Evolutionary conservation across 2,113 vertebrate species (phyloP), one percentile per base, ranked within the genome.

Genomic region (Rhodinocichla rosea): DNA sequence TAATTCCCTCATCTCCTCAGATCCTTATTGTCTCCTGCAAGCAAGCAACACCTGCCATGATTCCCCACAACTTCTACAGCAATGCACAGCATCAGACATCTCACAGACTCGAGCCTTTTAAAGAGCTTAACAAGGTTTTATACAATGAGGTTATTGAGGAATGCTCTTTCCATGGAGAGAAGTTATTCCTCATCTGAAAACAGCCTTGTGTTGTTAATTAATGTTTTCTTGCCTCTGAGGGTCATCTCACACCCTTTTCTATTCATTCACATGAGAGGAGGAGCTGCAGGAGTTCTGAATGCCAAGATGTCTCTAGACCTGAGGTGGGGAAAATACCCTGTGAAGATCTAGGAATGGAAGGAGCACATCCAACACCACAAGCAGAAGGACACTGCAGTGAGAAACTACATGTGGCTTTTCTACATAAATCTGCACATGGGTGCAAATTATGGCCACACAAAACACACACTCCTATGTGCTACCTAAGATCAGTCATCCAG

Each of bases 91-190:
- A 78, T 42, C 42, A 50, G 39, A 23, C 42, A 85, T 37, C 59
- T 79, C 67, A 57, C 11, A 69, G 45, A 39, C 49, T 77, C 0
- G 0, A 90, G 24, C 68, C 33, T 82, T 67, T 65, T 49, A 82
- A 93, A 90, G 60, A 91, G 86, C 50, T 96, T 95, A 96, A 89
- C 64, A 93, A 70, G 49, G 88, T 30, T 96, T 84, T 62, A 62
- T 62, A 33, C 62, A 95, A 86, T 64, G 17, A 70, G 26, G 39
- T 89, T 60, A 24, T 19, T 56, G 52, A 97, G 76, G 64, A 96
- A 94, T 89, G 89, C n/a, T 85, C 86, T 96, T 96, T 94, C 94
- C 70, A 88, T 37, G 87, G 77, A 95, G 47, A 56, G 13, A 40
- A 93, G 83, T 69, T 90, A 95, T 86, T 86, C 55, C 60, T 50